Evolutionary conservation across 1,140 invertebrate genomes (phyloP), one percentile per base, ranked within the genome.

Genomic region (Drosophila bocki): DNA sequence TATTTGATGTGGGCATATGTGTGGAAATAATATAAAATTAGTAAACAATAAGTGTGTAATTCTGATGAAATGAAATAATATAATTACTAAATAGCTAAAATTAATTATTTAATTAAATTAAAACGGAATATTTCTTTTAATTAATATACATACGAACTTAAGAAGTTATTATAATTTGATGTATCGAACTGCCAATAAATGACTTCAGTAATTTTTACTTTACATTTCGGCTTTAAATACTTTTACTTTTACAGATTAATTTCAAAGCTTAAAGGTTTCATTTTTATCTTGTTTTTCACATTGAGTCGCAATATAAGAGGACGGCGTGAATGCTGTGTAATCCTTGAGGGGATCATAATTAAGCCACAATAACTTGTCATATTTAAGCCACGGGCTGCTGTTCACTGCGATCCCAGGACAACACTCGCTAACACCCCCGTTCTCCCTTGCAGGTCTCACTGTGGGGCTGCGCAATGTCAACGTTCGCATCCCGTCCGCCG

Each of bases 401-500:
- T 33, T 22, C 33, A 44, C 57, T 62, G 7, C 59, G 42, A 63
- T 63, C 35, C 54, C 67, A 33, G 39, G 51, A 53, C 57, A 78
- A 69, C 64, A 69, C 57, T 51, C 51, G 45, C 61, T 77, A 26
- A 53, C 39, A 54, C 67, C 19, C 67, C 19, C 32, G 13, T 35
- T 45, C 39, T 26, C 42, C 51, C 19, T 81, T 82, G 17, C 77
- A 92, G 91, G 86, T 63, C 68, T 85, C 56, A 71, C 78, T 67
- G 76, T 72, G 70, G 91, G 88, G 50, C 75, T 92, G 72, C 82
- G 94, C 44, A 94, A 95, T 85, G 95, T 95, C 44, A 94, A 94
- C 85, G 94, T 96, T 84, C 94, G 94, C 80, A 95, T 96, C 76
- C 96, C 96, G 39, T 94, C 94, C 79, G 95, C 95, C 37, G 96